Percentiles rank a stretch among this genome's conserved stretches.
Evolutionary conservation across 2,113 vertebrate species (phyloP).

Genomic region (Labeo catla): DNA sequence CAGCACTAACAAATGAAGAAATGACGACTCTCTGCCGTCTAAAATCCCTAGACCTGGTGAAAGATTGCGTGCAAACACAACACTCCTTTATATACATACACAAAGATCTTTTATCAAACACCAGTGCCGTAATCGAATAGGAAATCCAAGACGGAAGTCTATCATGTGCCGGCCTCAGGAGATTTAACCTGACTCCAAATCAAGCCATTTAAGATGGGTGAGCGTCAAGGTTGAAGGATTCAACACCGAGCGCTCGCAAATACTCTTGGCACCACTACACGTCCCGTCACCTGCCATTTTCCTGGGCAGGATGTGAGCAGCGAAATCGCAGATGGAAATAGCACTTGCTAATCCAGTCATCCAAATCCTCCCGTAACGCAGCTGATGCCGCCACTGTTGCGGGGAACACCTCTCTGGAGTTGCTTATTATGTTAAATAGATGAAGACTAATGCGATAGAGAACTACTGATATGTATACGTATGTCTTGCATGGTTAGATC

Average conservation of each 20-base stretch:
- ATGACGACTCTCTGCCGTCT: neutral
- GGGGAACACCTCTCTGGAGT: neutral
- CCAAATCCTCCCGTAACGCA: neutral
- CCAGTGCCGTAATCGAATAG: conserved; percentile 5
- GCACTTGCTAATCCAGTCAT: conserved; percentile 38
- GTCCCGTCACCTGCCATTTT: conserved; percentile 34
- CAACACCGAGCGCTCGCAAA: neutral
- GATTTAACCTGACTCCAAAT: conserved; percentile 18
- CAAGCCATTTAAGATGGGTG: neutral
- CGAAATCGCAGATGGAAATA: conserved; percentile 44
- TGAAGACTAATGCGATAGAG: neutral
- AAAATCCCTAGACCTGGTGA: neutral
- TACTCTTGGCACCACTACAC: conserved; percentile 10
- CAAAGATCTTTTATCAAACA: conserved; percentile 24
- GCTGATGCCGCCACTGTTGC: neutral
- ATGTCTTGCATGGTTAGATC: neutral
- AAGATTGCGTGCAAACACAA: conserved; percentile 9
- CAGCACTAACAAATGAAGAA: neutral
- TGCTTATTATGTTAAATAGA: neutral
- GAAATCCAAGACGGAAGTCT: conserved; percentile 12
- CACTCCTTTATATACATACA: neutral
- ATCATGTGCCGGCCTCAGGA: neutral
- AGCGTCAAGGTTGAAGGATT: conserved; percentile 21
- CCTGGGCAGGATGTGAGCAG: conserved; percentile 13
- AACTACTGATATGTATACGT: neutral